Conservation (phyloP, 2,888 invertebrate genomes). For the Nemurella pictetii region DNA sequence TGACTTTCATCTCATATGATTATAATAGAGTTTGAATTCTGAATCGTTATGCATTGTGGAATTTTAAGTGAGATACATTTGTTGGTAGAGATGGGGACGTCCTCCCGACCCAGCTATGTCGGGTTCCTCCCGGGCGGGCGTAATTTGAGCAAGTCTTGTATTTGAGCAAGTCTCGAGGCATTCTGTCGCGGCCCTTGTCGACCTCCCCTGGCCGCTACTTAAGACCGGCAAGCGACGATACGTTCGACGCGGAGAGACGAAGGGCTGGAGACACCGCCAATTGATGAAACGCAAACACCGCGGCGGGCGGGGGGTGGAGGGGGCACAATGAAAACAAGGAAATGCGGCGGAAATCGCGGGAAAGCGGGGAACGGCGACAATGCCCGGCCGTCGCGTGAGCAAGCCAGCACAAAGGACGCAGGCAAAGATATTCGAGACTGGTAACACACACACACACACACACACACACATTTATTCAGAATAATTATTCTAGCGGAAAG, state of each 20-base stretch:
- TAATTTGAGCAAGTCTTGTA: too few relatives aligned
- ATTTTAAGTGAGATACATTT: too few relatives aligned
- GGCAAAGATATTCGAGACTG: background rate
- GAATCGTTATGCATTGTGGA: too few relatives aligned
- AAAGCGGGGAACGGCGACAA: background rate
- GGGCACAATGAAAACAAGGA: background rate
- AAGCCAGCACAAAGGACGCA: background rate
- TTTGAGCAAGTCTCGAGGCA: too few relatives aligned
- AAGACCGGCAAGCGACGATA: too few relatives aligned
- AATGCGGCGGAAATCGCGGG: background rate
- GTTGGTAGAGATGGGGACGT: too few relatives aligned
- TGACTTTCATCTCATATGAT: too few relatives aligned
- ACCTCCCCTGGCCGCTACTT: too few relatives aligned
- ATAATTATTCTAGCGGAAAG: background rate
- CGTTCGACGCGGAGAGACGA: background rate
- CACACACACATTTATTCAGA: background rate
- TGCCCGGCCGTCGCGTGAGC: background rate
- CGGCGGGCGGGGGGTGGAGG: background rate
- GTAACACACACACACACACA: background rate
- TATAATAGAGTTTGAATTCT: too few relatives aligned
- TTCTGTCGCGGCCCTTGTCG: too few relatives aligned
- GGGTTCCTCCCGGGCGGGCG: too few relatives aligned
- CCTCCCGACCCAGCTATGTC: too few relatives aligned
- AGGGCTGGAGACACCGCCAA: background rate
- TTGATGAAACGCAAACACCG: background rate